These are phyloP conservation scores for Haemorhous mexicanus DNA, from an alignment of 2,113 vertebrate species.

Conservation along the genomic window DNA sequence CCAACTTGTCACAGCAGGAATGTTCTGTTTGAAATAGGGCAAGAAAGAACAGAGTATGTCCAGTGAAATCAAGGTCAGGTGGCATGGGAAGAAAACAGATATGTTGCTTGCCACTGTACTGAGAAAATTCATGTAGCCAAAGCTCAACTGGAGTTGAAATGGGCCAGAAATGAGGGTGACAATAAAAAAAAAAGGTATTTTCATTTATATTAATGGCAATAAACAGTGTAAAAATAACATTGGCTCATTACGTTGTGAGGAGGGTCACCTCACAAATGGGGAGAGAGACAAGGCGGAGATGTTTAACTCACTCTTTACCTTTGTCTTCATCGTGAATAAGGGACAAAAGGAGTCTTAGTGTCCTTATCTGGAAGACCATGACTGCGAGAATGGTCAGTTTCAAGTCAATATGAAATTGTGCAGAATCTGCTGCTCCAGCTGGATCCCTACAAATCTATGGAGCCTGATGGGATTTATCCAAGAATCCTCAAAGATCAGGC, in stretches of 20 bases:
- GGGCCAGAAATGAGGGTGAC: not conserved
- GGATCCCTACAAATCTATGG: not conserved
- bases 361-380: not conserved
- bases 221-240: not conserved
- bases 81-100: not conserved
- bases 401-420: not conserved
- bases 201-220: not conserved
- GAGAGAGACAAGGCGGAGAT: not conserved
- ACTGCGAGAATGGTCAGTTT: not conserved
- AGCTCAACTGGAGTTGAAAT: not conserved
- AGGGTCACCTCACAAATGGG: too few species aligned
- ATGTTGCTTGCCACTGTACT: not conserved
- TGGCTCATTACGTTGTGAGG: not conserved
- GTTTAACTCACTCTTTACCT: not conserved
- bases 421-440: not conserved
- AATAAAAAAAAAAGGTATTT: not conserved
- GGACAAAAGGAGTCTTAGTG: not conserved
- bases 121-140: not conserved
- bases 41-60: not conserved
- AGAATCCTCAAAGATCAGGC: not conserved
- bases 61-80: not conserved
- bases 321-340: fast-evolving
- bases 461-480: not conserved
- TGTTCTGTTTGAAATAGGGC: not conserved
- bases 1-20: not conserved